Conservation (phyloP, 2,888 invertebrate genomes). For the Euplagia quadripunctaria region DNA sequence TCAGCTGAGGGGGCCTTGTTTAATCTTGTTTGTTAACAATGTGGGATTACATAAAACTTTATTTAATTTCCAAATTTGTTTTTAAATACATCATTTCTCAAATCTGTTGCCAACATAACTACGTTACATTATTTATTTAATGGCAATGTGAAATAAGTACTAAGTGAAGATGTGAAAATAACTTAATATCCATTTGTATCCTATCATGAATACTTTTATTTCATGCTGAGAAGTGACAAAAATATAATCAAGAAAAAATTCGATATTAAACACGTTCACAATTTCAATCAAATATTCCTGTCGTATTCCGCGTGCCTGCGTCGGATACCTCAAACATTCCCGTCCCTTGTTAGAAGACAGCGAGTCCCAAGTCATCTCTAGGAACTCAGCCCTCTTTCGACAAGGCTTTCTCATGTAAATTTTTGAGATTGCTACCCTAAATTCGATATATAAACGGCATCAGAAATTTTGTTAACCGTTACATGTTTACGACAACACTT, state of each 20-base stretch:
- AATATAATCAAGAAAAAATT: slow-evolving; percentile 59
- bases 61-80: slow-evolving; percentile 42
- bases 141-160: neutral
- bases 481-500: slow-evolving; percentile 49
- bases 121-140: neutral
- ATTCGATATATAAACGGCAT: slow-evolving; percentile 72
- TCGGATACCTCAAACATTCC: slow-evolving; percentile 79
- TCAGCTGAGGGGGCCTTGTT: slow-evolving; percentile 66
- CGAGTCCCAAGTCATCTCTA: slow-evolving; percentile 62
- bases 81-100: slow-evolving; percentile 7
- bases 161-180: too few species aligned
- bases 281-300: slow-evolving; percentile 80
- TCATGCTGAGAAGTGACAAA: slow-evolving; percentile 21
- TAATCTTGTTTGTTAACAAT: slow-evolving; percentile 67
- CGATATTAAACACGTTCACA: slow-evolving; percentile 71
- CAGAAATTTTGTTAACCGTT: slow-evolving; percentile 64
- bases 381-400: slow-evolving; percentile 66
- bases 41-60: slow-evolving; percentile 64
- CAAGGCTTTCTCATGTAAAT: slow-evolving; percentile 82
- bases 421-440: slow-evolving; percentile 76
- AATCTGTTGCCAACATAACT: neutral
- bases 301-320: slow-evolving; percentile 72
- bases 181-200: neutral
- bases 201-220: slow-evolving; percentile 6
- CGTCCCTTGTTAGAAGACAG: slow-evolving; percentile 75